Evolutionary conservation across 2,888 invertebrate genomes (phyloP).

Genomic region (Athripsodes cinereus): DNA sequence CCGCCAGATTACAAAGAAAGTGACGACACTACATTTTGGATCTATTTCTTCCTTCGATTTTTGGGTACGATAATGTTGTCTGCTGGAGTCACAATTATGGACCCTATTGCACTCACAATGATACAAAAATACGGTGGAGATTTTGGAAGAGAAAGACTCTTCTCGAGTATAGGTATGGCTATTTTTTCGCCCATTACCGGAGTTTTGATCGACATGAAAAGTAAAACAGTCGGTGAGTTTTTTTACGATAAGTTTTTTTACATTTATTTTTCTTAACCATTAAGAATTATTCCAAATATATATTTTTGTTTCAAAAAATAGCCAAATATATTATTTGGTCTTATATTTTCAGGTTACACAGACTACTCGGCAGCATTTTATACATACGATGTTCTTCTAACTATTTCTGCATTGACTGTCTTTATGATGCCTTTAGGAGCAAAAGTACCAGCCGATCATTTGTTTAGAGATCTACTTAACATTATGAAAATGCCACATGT

Average conservation of each 20-base stretch:
- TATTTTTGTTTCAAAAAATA: too few relatives aligned
- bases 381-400: slow-evolving; percentile 66
- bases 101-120: slow-evolving; percentile 80
- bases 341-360: slow-evolving; percentile 56
- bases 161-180: slow-evolving; percentile 78
- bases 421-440: slow-evolving; percentile 73
- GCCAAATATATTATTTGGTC: too few relatives aligned
- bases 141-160: slow-evolving; percentile 73
- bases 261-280: not conserved
- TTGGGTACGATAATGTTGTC: slow-evolving; percentile 76
- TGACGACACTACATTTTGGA: slow-evolving; percentile 73
- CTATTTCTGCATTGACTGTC: slow-evolving; percentile 67
- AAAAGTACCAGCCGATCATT: slow-evolving; percentile 70
- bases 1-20: slow-evolving; percentile 75
- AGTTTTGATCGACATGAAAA: slow-evolving; percentile 67
- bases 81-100: slow-evolving; percentile 83
- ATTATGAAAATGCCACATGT: slow-evolving; percentile 75
- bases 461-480: slow-evolving; percentile 67
- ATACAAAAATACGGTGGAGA: slow-evolving; percentile 79
- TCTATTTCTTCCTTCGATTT: slow-evolving; percentile 74
- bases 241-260: too few relatives aligned
- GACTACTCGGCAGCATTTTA: slow-evolving; percentile 88
- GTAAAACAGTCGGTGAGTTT: slow-evolving; percentile 49
- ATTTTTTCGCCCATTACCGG: slow-evolving; percentile 77
- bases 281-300: too few relatives aligned